Evolutionary conservation across 2,888 invertebrate genomes (phyloP), one percentile per base, ranked within the genome.

Genomic region (Abscondita cerata): DNA sequence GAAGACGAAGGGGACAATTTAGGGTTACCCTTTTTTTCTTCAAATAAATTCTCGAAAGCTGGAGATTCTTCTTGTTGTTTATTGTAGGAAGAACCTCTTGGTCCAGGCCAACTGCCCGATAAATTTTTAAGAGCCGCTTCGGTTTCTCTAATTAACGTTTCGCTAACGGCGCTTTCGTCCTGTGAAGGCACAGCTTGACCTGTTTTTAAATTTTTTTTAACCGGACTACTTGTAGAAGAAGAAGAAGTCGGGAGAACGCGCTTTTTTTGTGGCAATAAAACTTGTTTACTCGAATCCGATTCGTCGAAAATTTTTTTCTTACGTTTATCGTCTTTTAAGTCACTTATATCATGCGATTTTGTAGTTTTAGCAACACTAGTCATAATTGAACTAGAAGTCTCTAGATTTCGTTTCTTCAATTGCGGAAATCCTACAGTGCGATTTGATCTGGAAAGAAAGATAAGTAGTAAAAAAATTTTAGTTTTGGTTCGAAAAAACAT

Each of bases 71-170:
- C 92, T 72, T 89, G 89, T 59, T 83, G 82, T 53, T 86, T 81
- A 56, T 88, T 87, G 72, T 89, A 89, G 6, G 83, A 75, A 31
- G 86, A 85, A 5, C 85, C 85, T 47, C 88, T 81, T 19, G 88
- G 87, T 11, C 90, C 90, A 4, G 89, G 88, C 91, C 93, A 93
- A 77, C 90, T 92, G 12, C 92, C 93, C 0, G 94, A 93, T n/a
- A 95, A 81, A 70, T 91, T 91, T 78, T 92, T 92, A 25, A 95
- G 80, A 0, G 94, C 94, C 1, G 92, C 92, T 77, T 95, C 94
- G 1, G 95, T 94, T 79, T 95, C 95, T 52, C 92, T 84, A 65
- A 95, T 92, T 55, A 93, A 84, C 0, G 89, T 90, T 77, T 95
- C 95, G 75, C 93, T 91, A 71, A 92, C 92, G 15, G 70, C 73